Percentiles rank a stretch among this genome's conserved stretches.
phyloP scores from a whole-genome alignment of 2,113 vertebrate species.

The Megaceryle maxima region DNA sequence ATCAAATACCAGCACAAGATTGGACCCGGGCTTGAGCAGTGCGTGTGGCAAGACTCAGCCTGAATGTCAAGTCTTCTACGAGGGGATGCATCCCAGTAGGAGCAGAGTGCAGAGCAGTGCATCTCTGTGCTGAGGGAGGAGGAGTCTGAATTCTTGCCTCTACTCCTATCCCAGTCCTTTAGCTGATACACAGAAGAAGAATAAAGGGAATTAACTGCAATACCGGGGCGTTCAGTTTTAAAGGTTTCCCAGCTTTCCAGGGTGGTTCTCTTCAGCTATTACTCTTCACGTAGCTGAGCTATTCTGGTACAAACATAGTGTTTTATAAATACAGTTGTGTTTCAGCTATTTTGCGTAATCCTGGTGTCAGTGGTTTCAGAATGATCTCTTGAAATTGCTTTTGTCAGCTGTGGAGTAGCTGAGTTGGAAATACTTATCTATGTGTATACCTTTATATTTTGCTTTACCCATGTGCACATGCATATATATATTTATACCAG shows the following conservation, averaged over 20 bases:
- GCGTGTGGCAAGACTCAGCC: not conserved
- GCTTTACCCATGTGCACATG: rapidly evolving
- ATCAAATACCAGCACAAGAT: not conserved
- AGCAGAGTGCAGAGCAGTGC: not conserved
- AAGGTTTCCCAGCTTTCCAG: not conserved
- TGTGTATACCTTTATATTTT: not conserved
- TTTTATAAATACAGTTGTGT: not conserved
- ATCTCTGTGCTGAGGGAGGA: not conserved
- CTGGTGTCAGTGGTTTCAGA: not conserved
- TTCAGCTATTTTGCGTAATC: slow-evolving; percentile 14
- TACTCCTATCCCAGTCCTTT: not conserved
- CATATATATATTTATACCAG: not conserved
- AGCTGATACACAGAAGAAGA: rapidly evolving
- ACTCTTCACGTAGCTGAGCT: not conserved
- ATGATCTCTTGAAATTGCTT: not conserved
- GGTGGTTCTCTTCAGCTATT: not conserved
- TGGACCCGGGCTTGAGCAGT: not conserved
- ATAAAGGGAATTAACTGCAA: not conserved
- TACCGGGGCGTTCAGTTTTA: rapidly evolving
- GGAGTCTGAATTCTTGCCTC: not conserved
- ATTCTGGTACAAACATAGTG: not conserved
- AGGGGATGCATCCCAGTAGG: not conserved
- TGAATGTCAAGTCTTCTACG: rapidly evolving
- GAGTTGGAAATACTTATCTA: not conserved
- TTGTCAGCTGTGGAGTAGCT: not conserved